Conservation (phyloP, 2,797 vertebrate species). For the Sternarchorhynchus goeldii region DNA sequence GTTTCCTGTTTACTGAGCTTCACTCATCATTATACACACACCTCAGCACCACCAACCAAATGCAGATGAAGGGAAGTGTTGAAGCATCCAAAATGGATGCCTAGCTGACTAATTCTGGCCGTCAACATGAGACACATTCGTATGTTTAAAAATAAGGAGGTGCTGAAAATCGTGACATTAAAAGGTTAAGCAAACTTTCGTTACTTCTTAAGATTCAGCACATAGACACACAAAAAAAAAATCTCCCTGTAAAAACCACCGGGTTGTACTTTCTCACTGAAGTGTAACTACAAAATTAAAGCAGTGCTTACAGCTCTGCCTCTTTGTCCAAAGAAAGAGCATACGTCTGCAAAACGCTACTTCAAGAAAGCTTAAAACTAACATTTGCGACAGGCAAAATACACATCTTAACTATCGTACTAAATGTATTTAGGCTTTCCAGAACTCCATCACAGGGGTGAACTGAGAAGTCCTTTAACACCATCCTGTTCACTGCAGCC, state of each 20-base stretch:
- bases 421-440: neutral
- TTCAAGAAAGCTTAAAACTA: neutral
- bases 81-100: neutral
- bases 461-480: neutral
- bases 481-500: no score
- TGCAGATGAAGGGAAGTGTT: slow-evolving; percentile 15
- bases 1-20: slow-evolving; percentile 32
- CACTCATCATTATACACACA: slow-evolving; percentile 18
- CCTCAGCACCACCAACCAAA: neutral
- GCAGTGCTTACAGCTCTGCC: neutral
- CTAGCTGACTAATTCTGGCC: slow-evolving; percentile 11
- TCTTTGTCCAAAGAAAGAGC: neutral
- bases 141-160: neutral
- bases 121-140: slow-evolving; percentile 1
- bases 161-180: neutral
- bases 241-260: neutral
- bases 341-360: neutral
- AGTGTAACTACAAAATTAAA: neutral
- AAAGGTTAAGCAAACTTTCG: neutral
- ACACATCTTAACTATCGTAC: neutral
- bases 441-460: neutral
- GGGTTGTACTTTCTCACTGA: neutral
- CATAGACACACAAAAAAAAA: no score
- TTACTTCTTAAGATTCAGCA: neutral
- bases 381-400: neutral